Base-by-base conservation (phyloP, 2,113 vertebrate species). In the Pteruthius melanotis region DNA sequence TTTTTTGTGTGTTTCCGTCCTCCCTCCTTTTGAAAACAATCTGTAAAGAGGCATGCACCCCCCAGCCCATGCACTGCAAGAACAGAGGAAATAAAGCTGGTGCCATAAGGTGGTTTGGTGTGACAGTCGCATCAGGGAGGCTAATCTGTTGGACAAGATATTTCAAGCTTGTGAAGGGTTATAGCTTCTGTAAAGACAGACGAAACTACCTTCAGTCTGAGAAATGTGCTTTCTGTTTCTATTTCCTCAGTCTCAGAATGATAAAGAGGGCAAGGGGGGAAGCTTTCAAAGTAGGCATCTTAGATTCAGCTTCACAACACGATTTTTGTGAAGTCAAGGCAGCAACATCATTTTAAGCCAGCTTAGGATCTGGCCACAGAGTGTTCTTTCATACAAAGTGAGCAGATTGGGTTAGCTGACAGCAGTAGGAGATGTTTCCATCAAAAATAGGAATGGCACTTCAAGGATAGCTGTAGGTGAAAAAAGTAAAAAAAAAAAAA, bases 211-310 rank as follows among this genome's bases (percentile, higher is more conserved):
- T 72, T 92, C 87, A 57, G 45, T 28, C 69, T 82, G 68, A 75
- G 52, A 82, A 87, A 82, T 54, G 39, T 42, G 35, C 27, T 74
- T 81, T 93, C 52, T 85, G 18, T 81, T 84, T 47, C 74, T 79
- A 31, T 49, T 91, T 87, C 61, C 56, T 78, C 39, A 23, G 39
- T 31, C 57, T 79, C 70, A 53, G 72, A 84, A 90, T 69, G 75
- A 83, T 71, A 74, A 77, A 89, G 44, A 87, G 65, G 53, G 37
- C 70, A 91, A 92, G n/a, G 49, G 88, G 50, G 75, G 35, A 87
- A 93, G 30, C 35, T 89, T 93, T 94, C 79, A 85, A 93, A 96
- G 68, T 59, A 87, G 60, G 64, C 45, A 65, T 93, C 74, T 90
- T 85, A 80, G 47, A 31, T 45, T 85, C 57, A 88, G 37, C 44